phyloP scores from a whole-genome alignment of 2,113 vertebrate genomes.

The Lipophrys pholis region DNA sequence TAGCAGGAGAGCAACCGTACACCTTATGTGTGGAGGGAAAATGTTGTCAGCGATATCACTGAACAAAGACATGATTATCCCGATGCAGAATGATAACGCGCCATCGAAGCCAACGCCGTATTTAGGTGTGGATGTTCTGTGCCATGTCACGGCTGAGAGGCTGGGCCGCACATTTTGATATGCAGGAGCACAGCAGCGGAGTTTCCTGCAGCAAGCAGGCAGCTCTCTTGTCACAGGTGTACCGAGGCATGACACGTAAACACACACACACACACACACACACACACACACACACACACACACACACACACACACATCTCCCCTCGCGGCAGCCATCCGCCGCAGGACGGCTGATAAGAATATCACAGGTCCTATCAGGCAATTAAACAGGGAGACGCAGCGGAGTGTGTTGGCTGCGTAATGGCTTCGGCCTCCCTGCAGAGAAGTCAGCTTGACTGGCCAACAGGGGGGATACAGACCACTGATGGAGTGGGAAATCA shows the following conservation, averaged over 20 bases:
- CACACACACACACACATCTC: constrained; percentile 37
- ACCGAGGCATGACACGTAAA: constrained; percentile 69
- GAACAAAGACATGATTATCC: constrained; percentile 34
- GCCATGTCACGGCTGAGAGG: constrained; percentile 56
- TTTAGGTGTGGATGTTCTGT: constrained; percentile 60
- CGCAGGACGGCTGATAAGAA: constrained; percentile 77
- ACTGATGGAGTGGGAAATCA: constrained; percentile 63
- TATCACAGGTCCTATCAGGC: constrained; percentile 77
- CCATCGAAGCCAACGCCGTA: constrained; percentile 31
- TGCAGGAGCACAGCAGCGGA: constrained; percentile 72
- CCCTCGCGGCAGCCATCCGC: constrained; percentile 56
- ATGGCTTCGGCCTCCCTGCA: constrained; percentile 54
- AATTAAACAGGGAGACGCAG: constrained; percentile 77
- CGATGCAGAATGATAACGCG: constrained; percentile 37
- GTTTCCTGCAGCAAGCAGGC: constrained; percentile 71
- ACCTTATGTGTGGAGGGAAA: not conserved
- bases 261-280: constrained; percentile 42
- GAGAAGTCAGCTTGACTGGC: constrained; percentile 53
- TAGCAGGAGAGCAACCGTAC: constrained; percentile 2
- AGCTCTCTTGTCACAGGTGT: constrained; percentile 70
- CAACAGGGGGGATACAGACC: constrained; percentile 53
- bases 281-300: constrained; percentile 28
- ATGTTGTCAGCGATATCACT: not conserved
- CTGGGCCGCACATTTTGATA: constrained; percentile 73
- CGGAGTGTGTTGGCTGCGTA: constrained; percentile 66